Percentiles rank a stretch among this genome's conserved stretches.
These are phyloP conservation scores for Lasioglossum baleicum DNA, from an alignment of 1,140 invertebrate genomes.

Conservation along the genomic window DNA sequence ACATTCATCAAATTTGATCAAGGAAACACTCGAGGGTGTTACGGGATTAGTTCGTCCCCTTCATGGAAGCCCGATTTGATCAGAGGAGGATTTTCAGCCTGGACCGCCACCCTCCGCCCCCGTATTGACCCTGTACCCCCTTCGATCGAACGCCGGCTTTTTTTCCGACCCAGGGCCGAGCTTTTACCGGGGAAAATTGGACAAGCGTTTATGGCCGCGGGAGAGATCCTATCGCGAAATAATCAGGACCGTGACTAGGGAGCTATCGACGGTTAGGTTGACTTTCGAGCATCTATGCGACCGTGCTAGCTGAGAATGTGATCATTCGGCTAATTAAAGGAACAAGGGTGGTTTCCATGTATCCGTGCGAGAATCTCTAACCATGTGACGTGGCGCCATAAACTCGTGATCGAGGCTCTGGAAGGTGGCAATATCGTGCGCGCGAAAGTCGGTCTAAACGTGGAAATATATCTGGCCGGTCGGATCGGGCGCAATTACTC, in stretches of 20 bases:
- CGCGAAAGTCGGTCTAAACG: background rate
- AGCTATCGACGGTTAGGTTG: too few relatives aligned
- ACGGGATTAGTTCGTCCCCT: slow-evolving; percentile 46
- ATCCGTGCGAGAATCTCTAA: too few relatives aligned
- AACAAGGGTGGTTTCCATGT: too few relatives aligned
- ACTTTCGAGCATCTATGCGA: too few relatives aligned
- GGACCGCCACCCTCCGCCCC: background rate
- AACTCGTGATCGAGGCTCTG: background rate
- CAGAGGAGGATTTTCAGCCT: slow-evolving; percentile 34
- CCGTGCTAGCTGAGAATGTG: too few relatives aligned
- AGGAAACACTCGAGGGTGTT: slow-evolving; percentile 53
- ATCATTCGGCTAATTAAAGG: too few relatives aligned
- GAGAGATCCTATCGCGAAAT: slow-evolving; percentile 39
- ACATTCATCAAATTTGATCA: slow-evolving; percentile 57
- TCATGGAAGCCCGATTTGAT: slow-evolving; percentile 47
- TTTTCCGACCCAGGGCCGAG: background rate
- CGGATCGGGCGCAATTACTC: slow-evolving; percentile 45
- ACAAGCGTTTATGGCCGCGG: slow-evolving; percentile 37
- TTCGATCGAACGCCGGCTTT: too few relatives aligned
- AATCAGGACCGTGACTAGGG: slow-evolving; percentile 9
- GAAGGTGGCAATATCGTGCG: background rate
- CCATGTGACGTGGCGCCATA: background rate
- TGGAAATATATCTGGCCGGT: slow-evolving; percentile 31
- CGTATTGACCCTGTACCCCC: too few relatives aligned
- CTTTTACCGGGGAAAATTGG: slow-evolving; percentile 42